Evolutionary conservation across 2,888 invertebrate species (phyloP), one percentile per base, ranked within the genome.

Genomic region (Calephelis perditalis): DNA sequence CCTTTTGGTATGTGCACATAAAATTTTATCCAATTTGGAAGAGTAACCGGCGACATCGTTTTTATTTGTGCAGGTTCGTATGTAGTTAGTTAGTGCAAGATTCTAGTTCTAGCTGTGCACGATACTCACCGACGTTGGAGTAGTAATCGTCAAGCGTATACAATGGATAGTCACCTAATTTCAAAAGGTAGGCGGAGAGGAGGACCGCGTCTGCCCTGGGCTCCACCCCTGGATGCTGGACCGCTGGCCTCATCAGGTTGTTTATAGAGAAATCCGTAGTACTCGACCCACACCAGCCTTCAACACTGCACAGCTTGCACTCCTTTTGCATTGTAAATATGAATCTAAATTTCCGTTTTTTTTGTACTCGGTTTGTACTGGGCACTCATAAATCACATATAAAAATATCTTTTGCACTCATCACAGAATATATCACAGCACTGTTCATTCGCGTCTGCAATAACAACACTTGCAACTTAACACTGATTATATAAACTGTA

Each of bases 331-430:
- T 91, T 59, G 59, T 59, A 59, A 59, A 59, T 59, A 59, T 59
- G 54, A 11, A 54, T 54, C 35, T 54, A 54, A 75, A 62, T 63
- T 84, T 86, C 87, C 84, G 82, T 88, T 89, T 88, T 79, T 89
- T 85, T 88, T 87, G 90, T 90, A 90, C 90, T 90, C 87, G 89
- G 88, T 88, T 87, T 89, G 90, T 90, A 90, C 90, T 84, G 83
- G 87, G 85, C 86, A 86, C 86, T 86, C 81, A 78, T 90, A 89
- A 89, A 90, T 90, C 86, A 90, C 89, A 89, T 89, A 88, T 81
- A 90, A 87, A 89, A 89, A 88, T 89, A 89, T 87, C 83, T 82
- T 77, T 80, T 82, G 36, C 80, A 79, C 87, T 82, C 86, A 89
- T 89, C 89, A 90, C 89, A 90, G 87, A 77, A 80, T 76, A 65